phyloP scores from a whole-genome alignment of 2,797 vertebrate genomes.

The Rousettus madagascariensis region DNA sequence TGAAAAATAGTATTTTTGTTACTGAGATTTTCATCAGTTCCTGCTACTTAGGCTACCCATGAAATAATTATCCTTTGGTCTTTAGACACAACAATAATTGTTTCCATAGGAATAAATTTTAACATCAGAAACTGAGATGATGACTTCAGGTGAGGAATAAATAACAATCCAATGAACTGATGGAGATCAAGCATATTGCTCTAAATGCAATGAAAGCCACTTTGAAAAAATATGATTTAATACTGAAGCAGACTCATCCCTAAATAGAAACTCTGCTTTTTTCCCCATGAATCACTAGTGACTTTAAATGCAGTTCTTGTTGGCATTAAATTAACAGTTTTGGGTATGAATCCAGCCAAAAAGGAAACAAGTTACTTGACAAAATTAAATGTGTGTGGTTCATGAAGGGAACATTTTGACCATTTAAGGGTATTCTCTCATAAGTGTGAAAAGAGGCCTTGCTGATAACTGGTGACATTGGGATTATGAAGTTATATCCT shows the following conservation, averaged over 20 bases:
- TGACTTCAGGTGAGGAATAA: constrained; percentile 50
- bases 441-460: not conserved
- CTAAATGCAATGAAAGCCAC: not conserved
- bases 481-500: not conserved
- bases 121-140: constrained; percentile 49
- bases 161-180: constrained; percentile 12
- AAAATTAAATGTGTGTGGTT: not conserved
- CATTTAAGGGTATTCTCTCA: not conserved
- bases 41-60: constrained; percentile 12
- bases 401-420: not conserved
- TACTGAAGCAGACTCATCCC: not conserved
- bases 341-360: not conserved
- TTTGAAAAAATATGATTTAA: not conserved
- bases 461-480: not conserved
- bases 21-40: constrained; percentile 38
- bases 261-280: constrained; percentile 46
- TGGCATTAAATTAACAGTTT: constrained; percentile 31
- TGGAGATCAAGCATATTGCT: not conserved
- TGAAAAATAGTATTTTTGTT: constrained; percentile 55
- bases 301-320: constrained; percentile 32
- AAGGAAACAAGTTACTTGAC: constrained; percentile 7
- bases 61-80: constrained; percentile 39
- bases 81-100: constrained; percentile 27
- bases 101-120: constrained; percentile 49
- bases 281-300: not conserved